Base-by-base conservation (phyloP, 2,888 invertebrate genomes). In the Nomada ruficornis region DNA sequence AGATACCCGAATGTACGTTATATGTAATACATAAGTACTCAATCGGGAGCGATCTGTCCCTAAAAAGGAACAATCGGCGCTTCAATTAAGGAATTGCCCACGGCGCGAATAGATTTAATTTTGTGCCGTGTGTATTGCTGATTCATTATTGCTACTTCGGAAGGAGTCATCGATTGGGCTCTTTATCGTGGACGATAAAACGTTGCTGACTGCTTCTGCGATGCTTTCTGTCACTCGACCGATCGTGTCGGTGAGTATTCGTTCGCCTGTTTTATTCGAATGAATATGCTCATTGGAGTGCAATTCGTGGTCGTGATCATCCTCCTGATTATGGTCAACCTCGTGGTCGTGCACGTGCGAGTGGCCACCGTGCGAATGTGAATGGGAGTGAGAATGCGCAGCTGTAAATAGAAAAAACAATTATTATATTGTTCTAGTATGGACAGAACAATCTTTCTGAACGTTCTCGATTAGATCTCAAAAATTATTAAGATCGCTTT, bases 341-440 rank as follows among this genome's bases (percentile, higher is more conserved):
- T 74, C 70, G 60, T 83, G 69, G 2, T 50, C 62, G 13, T 78
- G 65, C 7, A 63, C 79, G 52, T 79, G 77, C n/a, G 62, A 80
- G 36, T 86, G 83, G 29, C 62, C 80, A 7, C 70, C 84, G 72
- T 90, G 88, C 44, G 88, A 87, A 73, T 92, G 92, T 18, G 90
- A 85, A 54, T 92, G 91, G 29, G 89, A 88, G 69, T 92, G 92
- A 50, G 90, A 89, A 83, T 93, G 93, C n/a, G 92, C 90, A 15
- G 92, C 92, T 92, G 89, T 10, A 91, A 91, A 50, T 50, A 50
- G 10, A 59, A 59, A 29, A 42, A 13, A 60, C 13, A 36, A 36
- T 50, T 65, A 20, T 36, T 23, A 29, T 13, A 26, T 36, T 2
- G n/a, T 10, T n/a, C 3, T 29, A 20, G 1, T 13, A 13, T 63